Conservation (phyloP, 2,797 vertebrate species). For the Oreochromis mossambicus region DNA sequence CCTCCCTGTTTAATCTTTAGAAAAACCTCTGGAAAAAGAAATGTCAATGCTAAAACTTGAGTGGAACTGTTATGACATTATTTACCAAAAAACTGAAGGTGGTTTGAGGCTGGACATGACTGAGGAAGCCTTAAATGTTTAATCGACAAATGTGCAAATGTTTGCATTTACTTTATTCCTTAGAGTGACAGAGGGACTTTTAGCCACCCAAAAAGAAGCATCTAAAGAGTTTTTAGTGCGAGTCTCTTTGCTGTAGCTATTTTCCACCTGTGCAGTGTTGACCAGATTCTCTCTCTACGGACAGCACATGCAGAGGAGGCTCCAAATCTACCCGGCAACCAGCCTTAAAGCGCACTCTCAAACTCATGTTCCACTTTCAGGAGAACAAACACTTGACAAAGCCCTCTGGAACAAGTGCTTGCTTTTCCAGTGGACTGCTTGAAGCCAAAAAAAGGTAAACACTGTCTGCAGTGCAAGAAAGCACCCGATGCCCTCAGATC, state of each 20-base stretch:
- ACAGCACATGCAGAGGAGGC: not conserved
- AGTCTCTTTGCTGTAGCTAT: not conserved
- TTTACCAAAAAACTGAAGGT: not conserved
- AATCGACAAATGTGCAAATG: not conserved
- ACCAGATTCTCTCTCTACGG: not conserved
- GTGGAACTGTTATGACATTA: not conserved
- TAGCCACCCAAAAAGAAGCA: not conserved
- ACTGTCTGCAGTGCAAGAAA: not conserved
- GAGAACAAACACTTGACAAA: slow-evolving; percentile 44
- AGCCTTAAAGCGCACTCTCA: not conserved
- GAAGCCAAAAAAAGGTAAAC: not conserved
- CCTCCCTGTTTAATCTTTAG: not conserved
- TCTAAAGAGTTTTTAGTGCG: not conserved
- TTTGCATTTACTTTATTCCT: not conserved
- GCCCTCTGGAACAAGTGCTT: slow-evolving; percentile 30
- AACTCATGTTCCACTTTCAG: not conserved
- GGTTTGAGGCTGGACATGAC: not conserved
- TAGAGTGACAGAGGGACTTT: not conserved
- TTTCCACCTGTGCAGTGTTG: not conserved
- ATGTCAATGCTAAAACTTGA: not conserved
- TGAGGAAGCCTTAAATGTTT: not conserved
- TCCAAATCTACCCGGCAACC: slow-evolving; percentile 32
- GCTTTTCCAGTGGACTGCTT: slow-evolving; percentile 8
- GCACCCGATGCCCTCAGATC: not conserved
- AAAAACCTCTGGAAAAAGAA: not conserved